Percentiles rank a stretch among this genome's conserved stretches.
Evolutionary conservation across 2,113 vertebrate genomes (phyloP).

Genomic region (Chauna torquata): DNA sequence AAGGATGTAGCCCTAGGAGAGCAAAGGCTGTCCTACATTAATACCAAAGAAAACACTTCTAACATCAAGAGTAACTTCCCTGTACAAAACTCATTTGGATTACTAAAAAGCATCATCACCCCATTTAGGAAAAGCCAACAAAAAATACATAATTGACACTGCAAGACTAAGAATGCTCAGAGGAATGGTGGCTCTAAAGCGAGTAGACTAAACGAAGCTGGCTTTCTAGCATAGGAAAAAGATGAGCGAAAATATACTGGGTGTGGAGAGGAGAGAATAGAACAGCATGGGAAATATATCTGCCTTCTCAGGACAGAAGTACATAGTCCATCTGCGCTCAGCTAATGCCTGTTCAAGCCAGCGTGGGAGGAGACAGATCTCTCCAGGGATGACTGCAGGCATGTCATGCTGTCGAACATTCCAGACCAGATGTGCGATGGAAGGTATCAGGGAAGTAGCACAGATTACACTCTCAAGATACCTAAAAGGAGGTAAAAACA

Average conservation of each 20-base stretch:
- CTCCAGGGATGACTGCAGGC: neutral
- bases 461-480: neutral
- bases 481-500: neutral
- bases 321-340: neutral
- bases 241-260: neutral
- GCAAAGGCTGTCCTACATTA: neutral
- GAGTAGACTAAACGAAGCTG: neutral
- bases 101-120: neutral
- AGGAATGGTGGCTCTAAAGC: neutral
- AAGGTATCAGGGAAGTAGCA: neutral
- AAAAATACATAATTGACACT: neutral
- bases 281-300: neutral
- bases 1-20: neutral
- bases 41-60: neutral
- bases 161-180: neutral
- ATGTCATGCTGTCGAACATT: neutral
- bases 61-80: neutral
- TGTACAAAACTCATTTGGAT: neutral
- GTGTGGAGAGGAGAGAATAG: neutral
- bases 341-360: neutral
- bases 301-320: neutral
- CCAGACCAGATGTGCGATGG: neutral
- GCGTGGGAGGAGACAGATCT: neutral
- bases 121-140: neutral
- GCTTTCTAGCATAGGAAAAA: neutral